Evolutionary conservation across 2,888 invertebrate genomes (phyloP).

Genomic region (Suillia variegata): DNA sequence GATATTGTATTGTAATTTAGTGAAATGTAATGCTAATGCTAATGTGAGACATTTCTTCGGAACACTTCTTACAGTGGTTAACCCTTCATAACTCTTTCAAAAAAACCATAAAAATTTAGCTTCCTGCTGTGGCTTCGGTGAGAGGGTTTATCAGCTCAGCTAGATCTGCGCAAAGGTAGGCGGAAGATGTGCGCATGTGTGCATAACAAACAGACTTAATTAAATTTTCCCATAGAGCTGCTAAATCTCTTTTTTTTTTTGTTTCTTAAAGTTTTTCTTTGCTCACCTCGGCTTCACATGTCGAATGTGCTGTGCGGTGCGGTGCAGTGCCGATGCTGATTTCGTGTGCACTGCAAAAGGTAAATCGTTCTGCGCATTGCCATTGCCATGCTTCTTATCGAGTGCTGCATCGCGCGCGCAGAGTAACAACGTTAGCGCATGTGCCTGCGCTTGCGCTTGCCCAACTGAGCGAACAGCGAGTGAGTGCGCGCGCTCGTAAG

Average conservation of each 20-base stretch:
- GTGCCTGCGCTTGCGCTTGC: conserved; percentile 4
- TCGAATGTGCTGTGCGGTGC: conserved; percentile 14
- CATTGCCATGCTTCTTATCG: background rate
- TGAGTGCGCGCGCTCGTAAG: conserved; percentile 23
- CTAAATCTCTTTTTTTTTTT: conserved; percentile 2
- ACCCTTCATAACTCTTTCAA: too few species aligned
- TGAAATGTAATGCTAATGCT: too few species aligned
- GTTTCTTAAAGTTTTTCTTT: background rate
- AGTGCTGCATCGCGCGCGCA: background rate
- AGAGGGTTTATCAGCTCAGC: background rate
- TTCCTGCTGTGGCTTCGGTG: too few species aligned
- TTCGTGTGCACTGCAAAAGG: too few species aligned
- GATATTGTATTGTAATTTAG: too few species aligned
- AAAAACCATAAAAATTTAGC: too few species aligned
- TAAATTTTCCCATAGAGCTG: conserved; percentile 26
- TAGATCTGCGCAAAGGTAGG: background rate
- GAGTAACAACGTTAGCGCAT: background rate
- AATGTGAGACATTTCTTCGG: too few species aligned
- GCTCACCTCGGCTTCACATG: conserved; percentile 9
- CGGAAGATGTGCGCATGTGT: background rate
- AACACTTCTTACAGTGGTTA: too few species aligned
- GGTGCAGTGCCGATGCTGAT: background rate
- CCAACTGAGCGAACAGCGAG: too few species aligned
- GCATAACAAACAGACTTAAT: conserved; percentile 19
- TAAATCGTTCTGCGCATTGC: background rate